Evolutionary conservation across 1,140 invertebrate species (phyloP), one percentile per base, ranked within the genome.

Genomic region (Polypedilum pembai): DNA sequence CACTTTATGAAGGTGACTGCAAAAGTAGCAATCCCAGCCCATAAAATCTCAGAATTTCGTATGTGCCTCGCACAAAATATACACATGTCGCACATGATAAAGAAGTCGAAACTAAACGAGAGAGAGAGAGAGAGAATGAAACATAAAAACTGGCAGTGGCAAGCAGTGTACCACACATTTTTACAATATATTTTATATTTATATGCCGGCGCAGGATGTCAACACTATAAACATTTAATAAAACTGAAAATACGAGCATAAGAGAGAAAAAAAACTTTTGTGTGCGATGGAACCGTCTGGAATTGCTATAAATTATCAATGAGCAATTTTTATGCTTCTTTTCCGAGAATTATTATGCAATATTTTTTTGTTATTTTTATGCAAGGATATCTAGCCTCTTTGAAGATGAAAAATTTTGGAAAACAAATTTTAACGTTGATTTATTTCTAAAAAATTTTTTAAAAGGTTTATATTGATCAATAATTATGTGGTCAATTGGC

Each of bases 181-280:
- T 56, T 56, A 56, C 45, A 56, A 56, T 56, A 56, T 15, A n/a
- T 56, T 56, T 56, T n/a, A n/a, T 56, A 56, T 56, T 56, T 56
- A 56, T 56, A 56, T 56, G n/a, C 45, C 45, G 45, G 45, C 45
- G 12, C 45, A 56, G 45, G 45, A 56, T 56, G 45, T 56, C 45
- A 56, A 15, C 45, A 56, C 45, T 56, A 56, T 56, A 56, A 56
- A 56, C 45, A 56, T 56, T 56, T 56, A 56, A 56, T 56, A 56
- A 56, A 56, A 56, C 12, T n/a, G 12, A 56, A 56, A 15, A 56
- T n/a, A 4, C n/a, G 12, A 56, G 10, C 45, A 56, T 4, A 56
- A 15, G 15, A 12, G 15, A 15, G 12, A 12, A 8, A 56, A 56
- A 56, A n/a, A 15, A 56, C 4, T 15, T 56, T 56, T 56, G 45